Conservation (phyloP, 37 sponge, comb jelly and placozoan genomes). For the Beroe ovata region DNA sequence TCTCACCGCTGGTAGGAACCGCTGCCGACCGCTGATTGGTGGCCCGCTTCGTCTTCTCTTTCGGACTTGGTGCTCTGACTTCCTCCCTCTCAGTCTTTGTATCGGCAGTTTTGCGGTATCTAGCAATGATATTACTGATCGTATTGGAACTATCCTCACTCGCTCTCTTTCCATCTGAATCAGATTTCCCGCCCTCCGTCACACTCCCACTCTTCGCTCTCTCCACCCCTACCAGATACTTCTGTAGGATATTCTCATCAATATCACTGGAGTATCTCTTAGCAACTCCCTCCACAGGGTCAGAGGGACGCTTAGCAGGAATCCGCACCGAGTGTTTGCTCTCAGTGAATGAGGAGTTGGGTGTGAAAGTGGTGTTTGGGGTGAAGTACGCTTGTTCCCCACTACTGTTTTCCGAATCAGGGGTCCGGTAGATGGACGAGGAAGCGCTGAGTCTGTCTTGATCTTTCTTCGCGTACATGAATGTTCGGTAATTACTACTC, state of each 20-base stretch:
- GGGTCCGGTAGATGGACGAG: background rate
- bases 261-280: background rate
- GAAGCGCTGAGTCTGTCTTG: background rate
- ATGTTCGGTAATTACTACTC: background rate
- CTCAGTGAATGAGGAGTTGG: background rate
- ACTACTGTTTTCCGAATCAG: background rate
- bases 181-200: background rate
- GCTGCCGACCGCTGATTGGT: background rate
- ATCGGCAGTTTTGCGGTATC: background rate
- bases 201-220: background rate
- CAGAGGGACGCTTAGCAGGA: slow-evolving; percentile 26
- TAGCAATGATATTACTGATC: slow-evolving; percentile 10
- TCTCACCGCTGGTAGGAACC: background rate
- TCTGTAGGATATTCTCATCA: background rate
- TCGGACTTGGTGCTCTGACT: background rate
- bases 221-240: background rate
- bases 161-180: background rate
- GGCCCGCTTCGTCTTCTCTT: slow-evolving; percentile 12
- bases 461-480: slow-evolving; percentile 51
- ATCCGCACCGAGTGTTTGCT: background rate
- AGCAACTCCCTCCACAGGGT: background rate
- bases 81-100: background rate
- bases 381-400: background rate
- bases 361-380: background rate
- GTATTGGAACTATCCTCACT: background rate